Evolutionary conservation across 2,113 vertebrate species (phyloP), one percentile per base, ranked within the genome.

Genomic region (Trogon surrucura): DNA sequence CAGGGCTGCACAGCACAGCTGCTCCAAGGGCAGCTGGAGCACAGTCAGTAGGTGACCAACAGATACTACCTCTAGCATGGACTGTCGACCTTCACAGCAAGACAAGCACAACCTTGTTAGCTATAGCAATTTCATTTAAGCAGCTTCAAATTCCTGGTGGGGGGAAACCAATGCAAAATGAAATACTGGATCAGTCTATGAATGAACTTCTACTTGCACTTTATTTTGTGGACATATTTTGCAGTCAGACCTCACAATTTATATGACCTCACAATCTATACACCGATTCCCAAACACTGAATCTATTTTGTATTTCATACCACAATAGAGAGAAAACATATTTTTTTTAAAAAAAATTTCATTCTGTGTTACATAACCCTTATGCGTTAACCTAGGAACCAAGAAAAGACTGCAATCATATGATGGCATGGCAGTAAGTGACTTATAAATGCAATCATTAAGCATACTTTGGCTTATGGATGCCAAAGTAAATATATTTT

Each of bases 401-500:
- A 80, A 84, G 25, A 79, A 50, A 50, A 70, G 34, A 83, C 48
- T 72, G 32, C 30, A 80, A 71, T 48, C 61, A 72, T 29, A 84
- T 22, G 58, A 90, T 45, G 8, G 9, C 38, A 88, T 13, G 8
- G 22, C 16, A 38, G 6, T 44, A 72, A 67, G 22, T 54, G 71
- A 71, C 48, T 67, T 89, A 36, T 32, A 87, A 87, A 87, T 62
- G 53, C 14, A 72, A 64, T 50, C 84, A 87, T 75, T 58, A 72
- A 90, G 45, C 54, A 90, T 38, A 53, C 20, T 73, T 85, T 64
- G 38, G 47, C 19, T 87, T 20, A 64, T 6, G 5, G 36, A 54
- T 84, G 50, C 64, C 44, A 32, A 72, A 88, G 18, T 64, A 87
- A 92, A 85, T 32, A 27, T 36, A n/a, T 66, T 90, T 73, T 85